Evolutionary conservation across 2,113 vertebrate genomes (phyloP).

Genomic region (Brachirus orientalis): DNA sequence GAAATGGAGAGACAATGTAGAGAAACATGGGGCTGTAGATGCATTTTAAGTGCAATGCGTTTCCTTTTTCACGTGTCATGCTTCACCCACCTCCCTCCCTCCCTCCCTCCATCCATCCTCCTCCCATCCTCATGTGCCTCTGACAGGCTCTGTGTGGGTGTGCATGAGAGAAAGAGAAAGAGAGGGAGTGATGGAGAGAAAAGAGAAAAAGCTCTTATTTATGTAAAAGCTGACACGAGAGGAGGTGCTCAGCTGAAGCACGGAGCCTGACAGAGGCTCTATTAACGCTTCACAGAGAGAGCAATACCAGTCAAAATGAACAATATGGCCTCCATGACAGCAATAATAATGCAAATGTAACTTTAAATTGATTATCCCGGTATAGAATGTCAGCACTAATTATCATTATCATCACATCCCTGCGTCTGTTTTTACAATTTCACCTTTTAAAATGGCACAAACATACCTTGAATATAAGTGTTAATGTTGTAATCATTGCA

Average conservation of each 20-base stretch:
- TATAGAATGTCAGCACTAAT: constrained; percentile 5
- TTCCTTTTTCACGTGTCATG: constrained; percentile 83
- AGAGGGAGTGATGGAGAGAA: constrained; percentile 72
- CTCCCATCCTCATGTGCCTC: constrained; percentile 79
- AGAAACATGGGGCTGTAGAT: constrained; percentile 65
- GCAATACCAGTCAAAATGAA: constrained; percentile 9
- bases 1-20: constrained; percentile 55
- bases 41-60: constrained; percentile 68
- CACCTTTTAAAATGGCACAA: not conserved
- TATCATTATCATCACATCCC: not conserved
- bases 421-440: not conserved
- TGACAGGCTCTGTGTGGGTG: constrained; percentile 85
- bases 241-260: constrained; percentile 74
- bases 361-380: not conserved
- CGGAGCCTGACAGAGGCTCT: constrained; percentile 61
- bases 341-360: not conserved
- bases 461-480: too few relatives aligned
- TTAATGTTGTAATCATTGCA: too few relatives aligned
- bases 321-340: not conserved
- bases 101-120: constrained; percentile 77
- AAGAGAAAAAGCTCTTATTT: constrained; percentile 78
- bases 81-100: constrained; percentile 80
- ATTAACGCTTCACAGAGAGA: constrained; percentile 64
- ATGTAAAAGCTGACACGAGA: constrained; percentile 82
- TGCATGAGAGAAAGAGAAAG: constrained; percentile 77